Conservation (phyloP, 1,140 invertebrate genomes). For the Drosophila orena region DNA sequence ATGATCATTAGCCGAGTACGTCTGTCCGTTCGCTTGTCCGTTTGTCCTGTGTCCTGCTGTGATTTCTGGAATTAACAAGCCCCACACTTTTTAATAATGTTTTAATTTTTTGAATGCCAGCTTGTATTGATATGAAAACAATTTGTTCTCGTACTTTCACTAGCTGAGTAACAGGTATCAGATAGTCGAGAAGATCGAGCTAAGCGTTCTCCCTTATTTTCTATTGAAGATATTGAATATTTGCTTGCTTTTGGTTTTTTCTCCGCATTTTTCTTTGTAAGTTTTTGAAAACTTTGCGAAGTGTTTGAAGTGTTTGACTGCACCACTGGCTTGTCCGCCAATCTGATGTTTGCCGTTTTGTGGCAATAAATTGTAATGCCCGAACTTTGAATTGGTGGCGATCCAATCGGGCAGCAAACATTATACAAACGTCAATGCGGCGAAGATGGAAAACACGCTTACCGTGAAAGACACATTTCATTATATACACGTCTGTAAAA, state of each 20-base stretch:
- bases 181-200: no score
- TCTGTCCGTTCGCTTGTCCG: no score
- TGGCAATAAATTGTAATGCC: constrained; percentile 38
- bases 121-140: no score
- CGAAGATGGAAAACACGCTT: constrained; percentile 41
- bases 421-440: constrained; percentile 38
- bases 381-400: constrained; percentile 39
- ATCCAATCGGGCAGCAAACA: constrained; percentile 36
- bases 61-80: no score
- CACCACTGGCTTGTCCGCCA: constrained; percentile 19
- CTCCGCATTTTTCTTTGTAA: not conserved
- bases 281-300: not conserved
- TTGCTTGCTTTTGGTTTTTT: not conserved
- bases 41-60: no score
- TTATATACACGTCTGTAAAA: not conserved
- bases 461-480: constrained; percentile 7
- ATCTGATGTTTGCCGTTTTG: constrained; percentile 27
- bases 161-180: no score
- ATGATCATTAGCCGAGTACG: no score
- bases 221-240: not conserved
- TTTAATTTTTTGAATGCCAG: no score
- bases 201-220: no score
- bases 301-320: not conserved
- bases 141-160: no score
- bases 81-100: no score